Evolutionary conservation across 2,888 invertebrate genomes (phyloP).

Genomic region (Blastobasis lacticolella): DNA sequence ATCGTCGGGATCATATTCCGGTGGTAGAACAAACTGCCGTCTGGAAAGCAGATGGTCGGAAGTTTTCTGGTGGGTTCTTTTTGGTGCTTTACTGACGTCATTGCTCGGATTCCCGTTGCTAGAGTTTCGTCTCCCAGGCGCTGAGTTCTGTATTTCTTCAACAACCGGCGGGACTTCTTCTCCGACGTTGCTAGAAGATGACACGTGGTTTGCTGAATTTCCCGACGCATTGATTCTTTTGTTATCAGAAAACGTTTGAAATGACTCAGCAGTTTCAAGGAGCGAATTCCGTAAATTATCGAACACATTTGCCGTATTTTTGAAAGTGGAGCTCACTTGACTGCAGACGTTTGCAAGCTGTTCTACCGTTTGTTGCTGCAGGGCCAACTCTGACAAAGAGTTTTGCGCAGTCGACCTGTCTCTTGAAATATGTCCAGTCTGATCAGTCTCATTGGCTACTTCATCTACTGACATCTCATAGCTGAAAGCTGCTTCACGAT

Average conservation of each 20-base stretch:
- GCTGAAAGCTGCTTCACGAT: neutral
- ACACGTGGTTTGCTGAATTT: no score
- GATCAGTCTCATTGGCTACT: neutral
- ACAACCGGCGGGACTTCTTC: no score
- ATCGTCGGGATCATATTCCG: no score
- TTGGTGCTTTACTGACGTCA: neutral
- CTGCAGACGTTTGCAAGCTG: neutral
- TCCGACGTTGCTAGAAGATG: no score
- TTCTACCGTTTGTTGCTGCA: no score
- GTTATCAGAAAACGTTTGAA: no score
- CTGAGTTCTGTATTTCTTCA: neutral
- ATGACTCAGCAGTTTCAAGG: no score
- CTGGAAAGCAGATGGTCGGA: neutral
- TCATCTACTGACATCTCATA: constrained; percentile 1
- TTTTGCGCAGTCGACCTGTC: constrained; percentile 1
- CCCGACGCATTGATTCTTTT: no score
- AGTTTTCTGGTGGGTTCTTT: neutral
- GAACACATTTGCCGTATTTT: neutral
- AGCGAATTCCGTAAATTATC: neutral
- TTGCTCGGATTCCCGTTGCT: neutral
- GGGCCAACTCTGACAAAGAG: neutral
- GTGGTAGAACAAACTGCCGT: neutral
- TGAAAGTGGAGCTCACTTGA: neutral
- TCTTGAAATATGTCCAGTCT: neutral
- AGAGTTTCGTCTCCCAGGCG: no score